phyloP scores from a whole-genome alignment of 1,140 invertebrate genomes.

The Parapsyche elsis region DNA sequence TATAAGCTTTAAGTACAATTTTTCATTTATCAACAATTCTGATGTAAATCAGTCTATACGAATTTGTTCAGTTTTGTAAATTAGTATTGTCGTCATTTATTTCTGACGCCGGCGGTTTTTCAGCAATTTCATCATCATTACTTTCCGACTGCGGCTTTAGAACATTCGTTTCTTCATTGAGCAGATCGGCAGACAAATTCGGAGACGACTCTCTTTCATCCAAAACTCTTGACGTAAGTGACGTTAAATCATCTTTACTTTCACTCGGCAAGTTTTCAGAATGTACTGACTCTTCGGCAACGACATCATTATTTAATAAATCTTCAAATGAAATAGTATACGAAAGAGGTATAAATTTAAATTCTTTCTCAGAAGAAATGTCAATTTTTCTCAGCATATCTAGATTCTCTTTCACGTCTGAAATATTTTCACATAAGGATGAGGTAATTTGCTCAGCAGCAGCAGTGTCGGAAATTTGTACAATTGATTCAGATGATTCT shows the following conservation, averaged over 20 bases:
- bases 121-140: too few species aligned
- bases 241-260: neutral
- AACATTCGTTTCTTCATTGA: too few species aligned
- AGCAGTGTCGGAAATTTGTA: neutral
- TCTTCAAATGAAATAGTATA: constrained; percentile 1
- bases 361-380: neutral
- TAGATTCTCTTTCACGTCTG: neutral
- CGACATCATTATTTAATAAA: neutral
- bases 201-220: too few species aligned
- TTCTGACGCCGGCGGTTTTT: neutral
- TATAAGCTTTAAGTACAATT: neutral
- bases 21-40: neutral
- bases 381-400: neutral
- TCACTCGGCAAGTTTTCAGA: neutral
- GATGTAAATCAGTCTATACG: neutral
- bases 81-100: neutral
- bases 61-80: too few species aligned
- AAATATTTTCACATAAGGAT: too few species aligned
- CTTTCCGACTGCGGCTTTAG: too few species aligned
- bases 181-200: too few species aligned
- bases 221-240: too few species aligned
- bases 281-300: neutral
- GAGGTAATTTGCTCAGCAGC: too few species aligned
- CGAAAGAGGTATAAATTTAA: neutral
- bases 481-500: neutral